phyloP scores from a whole-genome alignment of 23 tunicate species.

The Trididemnum miniatum region DNA sequence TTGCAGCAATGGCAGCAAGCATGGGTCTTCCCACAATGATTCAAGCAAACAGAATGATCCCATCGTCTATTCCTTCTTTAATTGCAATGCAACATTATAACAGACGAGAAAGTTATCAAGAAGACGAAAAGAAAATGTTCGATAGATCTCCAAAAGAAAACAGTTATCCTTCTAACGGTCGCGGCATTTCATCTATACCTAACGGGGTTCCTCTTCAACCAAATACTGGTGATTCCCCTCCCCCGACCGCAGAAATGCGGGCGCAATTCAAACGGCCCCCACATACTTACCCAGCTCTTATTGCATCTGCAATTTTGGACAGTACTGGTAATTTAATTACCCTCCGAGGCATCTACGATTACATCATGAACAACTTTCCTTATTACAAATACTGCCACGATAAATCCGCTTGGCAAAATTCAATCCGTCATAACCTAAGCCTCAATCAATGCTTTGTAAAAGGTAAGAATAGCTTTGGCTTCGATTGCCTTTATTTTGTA shows the following conservation, averaged over 20 bases:
- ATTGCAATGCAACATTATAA: slow-evolving; percentile 26
- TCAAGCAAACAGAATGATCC: slow-evolving; percentile 24
- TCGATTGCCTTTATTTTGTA: too few relatives aligned
- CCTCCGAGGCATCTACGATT: slow-evolving; percentile 92
- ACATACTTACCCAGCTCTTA: slow-evolving; percentile 93
- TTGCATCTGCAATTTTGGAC: slow-evolving; percentile 95
- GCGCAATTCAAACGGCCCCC: slow-evolving; percentile 93
- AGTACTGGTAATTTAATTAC: slow-evolving; percentile 90
- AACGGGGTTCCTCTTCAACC: neutral
- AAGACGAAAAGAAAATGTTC: neutral
- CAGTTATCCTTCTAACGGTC: neutral
- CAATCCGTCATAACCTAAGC: slow-evolving; percentile 92
- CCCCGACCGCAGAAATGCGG: slow-evolving; percentile 53
- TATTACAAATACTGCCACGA: slow-evolving; percentile 97
- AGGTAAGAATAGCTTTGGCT: too few relatives aligned
- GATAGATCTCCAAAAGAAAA: neutral
- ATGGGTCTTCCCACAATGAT: slow-evolving; percentile 70
- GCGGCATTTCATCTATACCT: neutral
- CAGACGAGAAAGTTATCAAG: neutral
- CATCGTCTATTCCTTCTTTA: slow-evolving; percentile 31
- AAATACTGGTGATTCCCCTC: neutral
- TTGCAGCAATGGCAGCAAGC: slow-evolving; percentile 66
- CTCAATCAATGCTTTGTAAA: slow-evolving; percentile 95
- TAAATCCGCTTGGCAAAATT: slow-evolving; percentile 98
- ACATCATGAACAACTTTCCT: slow-evolving; percentile 96